Base-by-base conservation (phyloP, 2,797 vertebrate species). In the Hozukius guyotensis region DNA sequence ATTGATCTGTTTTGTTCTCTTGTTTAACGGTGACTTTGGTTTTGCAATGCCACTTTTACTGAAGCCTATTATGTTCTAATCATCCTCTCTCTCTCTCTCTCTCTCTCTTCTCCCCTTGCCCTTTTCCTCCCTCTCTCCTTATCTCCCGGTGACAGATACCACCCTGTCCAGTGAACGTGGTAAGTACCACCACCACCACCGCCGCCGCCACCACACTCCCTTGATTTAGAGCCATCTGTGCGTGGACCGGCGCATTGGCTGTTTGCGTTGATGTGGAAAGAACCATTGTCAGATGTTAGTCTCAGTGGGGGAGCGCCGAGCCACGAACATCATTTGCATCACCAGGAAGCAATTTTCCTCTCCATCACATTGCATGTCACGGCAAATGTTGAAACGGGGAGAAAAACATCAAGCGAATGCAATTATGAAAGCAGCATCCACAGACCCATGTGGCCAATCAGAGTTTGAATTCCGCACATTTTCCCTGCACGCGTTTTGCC, bases 121-220 rank as follows among this genome's bases (percentile, higher is more conserved):
- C 69, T 42, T 25, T 38, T 32, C 70, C 72, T 75, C 78, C 32
- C 29, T 31, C 46, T 81, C 34, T 74, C 75, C 31, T 25, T 63
- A 5, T 67, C 76, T 81, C 72, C 80, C 3, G 60, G 14, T 81
- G 82, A 79, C 90, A 95, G 95, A 94, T 77, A 94, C 94, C 77
- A 87, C 89, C 91, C 92, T 96, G 88, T 94, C 92, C 70, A 93
- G 87, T 24, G 88, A 92, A 75, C 91, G 82, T 85, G 93, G 94
- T 95, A 81, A 94, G 94, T 93, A 84, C 86, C 20, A 66, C 85
- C 56, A 75, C 86, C 24, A 84, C 86, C 20, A 66, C 85, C 56
- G 77, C 86, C 24, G 70, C 85, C 53, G 68, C 66, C 32, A 5
- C 46, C 52, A 22, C 86, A 36, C 82, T 80, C 53, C 77, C 49